phyloP scores from a whole-genome alignment of 2,113 vertebrate species.

The Pyrgilauda ruficollis region DNA sequence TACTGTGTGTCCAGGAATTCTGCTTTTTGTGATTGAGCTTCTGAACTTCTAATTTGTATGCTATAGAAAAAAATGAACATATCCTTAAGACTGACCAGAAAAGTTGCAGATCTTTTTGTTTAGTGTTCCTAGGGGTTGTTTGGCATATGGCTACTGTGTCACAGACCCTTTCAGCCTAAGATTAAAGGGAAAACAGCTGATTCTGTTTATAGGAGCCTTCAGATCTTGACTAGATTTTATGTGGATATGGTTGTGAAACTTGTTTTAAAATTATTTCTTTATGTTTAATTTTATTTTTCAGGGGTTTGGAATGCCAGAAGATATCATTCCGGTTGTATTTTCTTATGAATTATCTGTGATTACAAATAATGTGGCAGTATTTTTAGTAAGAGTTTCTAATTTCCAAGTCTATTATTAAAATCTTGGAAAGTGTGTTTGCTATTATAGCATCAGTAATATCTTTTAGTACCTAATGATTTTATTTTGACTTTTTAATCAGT shows the following conservation, averaged over 20 bases:
- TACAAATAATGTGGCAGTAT: not conserved
- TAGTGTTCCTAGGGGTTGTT: not conserved
- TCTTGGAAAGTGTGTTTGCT: not conserved
- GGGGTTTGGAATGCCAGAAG: conserved; percentile 8
- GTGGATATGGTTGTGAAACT: not conserved
- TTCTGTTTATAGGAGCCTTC: not conserved
- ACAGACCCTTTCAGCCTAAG: not conserved
- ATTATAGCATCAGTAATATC: not conserved
- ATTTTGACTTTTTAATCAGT: not conserved
- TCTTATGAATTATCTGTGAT: not conserved
- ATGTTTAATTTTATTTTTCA: not conserved
- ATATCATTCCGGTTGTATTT: conserved; percentile 16
- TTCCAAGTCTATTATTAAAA: not conserved
- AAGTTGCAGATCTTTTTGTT: not conserved
- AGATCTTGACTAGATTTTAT: not conserved
- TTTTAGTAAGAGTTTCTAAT: not conserved
- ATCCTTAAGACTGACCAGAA: not conserved
- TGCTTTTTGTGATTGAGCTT: not conserved
- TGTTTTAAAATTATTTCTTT: not conserved
- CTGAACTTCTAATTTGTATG: not conserved
- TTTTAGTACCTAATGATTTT: not conserved
- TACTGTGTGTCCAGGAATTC: not conserved
- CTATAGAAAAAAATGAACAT: not conserved
- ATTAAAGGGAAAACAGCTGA: conserved; percentile 8
- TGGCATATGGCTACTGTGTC: not conserved